Percentiles rank a stretch among this genome's conserved stretches.
These are phyloP conservation scores for Aramus guarauna DNA, from an alignment of 2,113 vertebrate genomes.

Conservation along the genomic window DNA sequence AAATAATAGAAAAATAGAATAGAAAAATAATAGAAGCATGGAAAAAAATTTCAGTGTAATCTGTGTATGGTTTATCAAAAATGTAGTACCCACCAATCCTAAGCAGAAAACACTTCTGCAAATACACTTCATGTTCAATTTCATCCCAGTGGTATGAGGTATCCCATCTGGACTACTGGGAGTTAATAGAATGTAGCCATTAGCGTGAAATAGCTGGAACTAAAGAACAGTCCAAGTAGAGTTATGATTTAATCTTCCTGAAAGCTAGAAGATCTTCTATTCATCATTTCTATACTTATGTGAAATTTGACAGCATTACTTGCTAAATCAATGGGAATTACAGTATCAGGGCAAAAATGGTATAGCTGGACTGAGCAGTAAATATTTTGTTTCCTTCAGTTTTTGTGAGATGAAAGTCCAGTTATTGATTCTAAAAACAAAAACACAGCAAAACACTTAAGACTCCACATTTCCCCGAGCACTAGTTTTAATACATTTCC, in stretches of 20 bases:
- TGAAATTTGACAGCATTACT: constrained; percentile 27
- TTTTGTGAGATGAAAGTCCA: not conserved
- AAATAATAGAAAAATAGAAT: constrained; percentile 28
- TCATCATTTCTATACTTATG: not conserved
- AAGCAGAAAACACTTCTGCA: constrained; percentile 8
- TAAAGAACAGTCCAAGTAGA: not conserved
- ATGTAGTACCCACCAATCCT: not conserved
- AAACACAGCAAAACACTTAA: not conserved
- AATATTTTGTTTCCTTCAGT: not conserved
- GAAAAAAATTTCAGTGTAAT: not conserved
- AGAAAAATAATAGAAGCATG: not conserved
- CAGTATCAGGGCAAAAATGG: not conserved
- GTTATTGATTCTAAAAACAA: not conserved
- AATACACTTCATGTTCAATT: not conserved
- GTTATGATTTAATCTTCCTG: constrained; percentile 40
- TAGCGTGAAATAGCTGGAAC: constrained; percentile 28
- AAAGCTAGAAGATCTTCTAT: not conserved
- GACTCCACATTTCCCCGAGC: not conserved
- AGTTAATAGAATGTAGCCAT: constrained; percentile 30
- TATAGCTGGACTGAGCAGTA: not conserved
- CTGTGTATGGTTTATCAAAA: not conserved
- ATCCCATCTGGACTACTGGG: not conserved
- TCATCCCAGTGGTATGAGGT: not conserved
- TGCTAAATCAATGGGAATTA: constrained; percentile 29
- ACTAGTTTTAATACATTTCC: not conserved